Conservation (phyloP, 2,113 vertebrate species). For the Gopherus evgoodei region DNA sequence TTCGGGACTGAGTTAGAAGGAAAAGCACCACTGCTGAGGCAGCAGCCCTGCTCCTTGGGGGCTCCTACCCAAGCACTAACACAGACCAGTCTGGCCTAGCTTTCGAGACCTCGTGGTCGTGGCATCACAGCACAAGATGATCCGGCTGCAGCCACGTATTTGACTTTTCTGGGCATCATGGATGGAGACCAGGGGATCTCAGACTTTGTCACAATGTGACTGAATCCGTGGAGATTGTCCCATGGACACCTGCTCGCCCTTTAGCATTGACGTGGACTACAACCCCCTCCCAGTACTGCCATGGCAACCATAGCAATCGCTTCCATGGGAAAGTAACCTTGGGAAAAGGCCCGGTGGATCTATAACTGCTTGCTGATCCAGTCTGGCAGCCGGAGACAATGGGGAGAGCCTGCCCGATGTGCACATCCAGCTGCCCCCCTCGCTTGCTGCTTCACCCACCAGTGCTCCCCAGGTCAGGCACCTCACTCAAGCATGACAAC, state of each 20-base stretch:
- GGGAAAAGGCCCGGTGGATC: background rate
- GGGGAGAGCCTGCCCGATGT: background rate
- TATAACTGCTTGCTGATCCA: background rate
- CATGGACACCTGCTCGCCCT: background rate
- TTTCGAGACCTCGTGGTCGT: background rate
- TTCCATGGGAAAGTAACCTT: background rate
- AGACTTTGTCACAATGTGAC: background rate
- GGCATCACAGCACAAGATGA: background rate
- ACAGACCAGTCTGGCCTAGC: background rate
- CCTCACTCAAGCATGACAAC: background rate
- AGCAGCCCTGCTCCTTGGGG: too few relatives aligned
- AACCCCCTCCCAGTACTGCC: background rate
- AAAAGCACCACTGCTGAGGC: too few relatives aligned
- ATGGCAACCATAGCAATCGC: background rate
- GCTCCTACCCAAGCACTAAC: background rate
- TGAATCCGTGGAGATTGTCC: background rate
- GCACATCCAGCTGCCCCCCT: background rate
- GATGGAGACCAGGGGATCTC: background rate
- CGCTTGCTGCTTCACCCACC: too few relatives aligned
- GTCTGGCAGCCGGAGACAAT: background rate
- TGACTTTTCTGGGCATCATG: background rate
- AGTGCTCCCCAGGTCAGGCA: background rate
- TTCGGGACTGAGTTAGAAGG: too few relatives aligned
- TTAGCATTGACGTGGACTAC: background rate
- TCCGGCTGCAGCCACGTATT: background rate